Base-by-base conservation (phyloP, 2,888 invertebrate species). In the Brenthis daphne region DNA sequence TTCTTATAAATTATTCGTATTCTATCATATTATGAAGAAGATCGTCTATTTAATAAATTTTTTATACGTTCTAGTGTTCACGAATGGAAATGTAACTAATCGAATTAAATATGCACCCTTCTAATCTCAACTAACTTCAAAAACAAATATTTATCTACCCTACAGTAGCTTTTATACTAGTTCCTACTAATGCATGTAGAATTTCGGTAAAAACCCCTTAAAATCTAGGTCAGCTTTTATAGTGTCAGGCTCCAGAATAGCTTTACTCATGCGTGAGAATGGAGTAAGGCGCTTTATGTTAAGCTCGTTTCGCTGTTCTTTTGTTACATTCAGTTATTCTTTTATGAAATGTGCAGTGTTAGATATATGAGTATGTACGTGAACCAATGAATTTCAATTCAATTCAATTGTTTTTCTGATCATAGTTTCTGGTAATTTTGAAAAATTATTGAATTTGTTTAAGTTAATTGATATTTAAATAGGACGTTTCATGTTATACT, bases 221-320 rank as follows among this genome's bases (percentile, higher is more conserved):
- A 61, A 55, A 67, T 61, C 8, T 56, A 56, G 67, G 61, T 67
- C 55, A 67, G 55, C 55, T 55, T 61, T 61, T 67, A 54, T 63
- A 33, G 20, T 53, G 63, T 53, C 33, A 13, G 53, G 37, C 1
- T 33, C 13, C 33, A 47, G 65, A 51, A 29, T 11, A 37, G 61
- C 6, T 56, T 56, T 12, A 56, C 33, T 61, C 55, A 43, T 20
- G 56, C 56, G 55, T 61, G n/a, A 56, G 48, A 13, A 47, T 48
- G 67, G 47, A 43, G 43, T 43, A 58, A 47, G 50, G 65, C 24
- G 56, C 8, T 53, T 63, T 20, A 53, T 53, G 37, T 63, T 33
- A 37, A 53, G 53, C 16, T 13, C 51, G 20, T 63, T 63, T 5
- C 13, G 51, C 16, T 63, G 37, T 63, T 63, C 33, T 63, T 63